Evolutionary conservation across 2,888 invertebrate species (phyloP), one percentile per base, ranked within the genome.

Genomic region (Nemoura dubitans): DNA sequence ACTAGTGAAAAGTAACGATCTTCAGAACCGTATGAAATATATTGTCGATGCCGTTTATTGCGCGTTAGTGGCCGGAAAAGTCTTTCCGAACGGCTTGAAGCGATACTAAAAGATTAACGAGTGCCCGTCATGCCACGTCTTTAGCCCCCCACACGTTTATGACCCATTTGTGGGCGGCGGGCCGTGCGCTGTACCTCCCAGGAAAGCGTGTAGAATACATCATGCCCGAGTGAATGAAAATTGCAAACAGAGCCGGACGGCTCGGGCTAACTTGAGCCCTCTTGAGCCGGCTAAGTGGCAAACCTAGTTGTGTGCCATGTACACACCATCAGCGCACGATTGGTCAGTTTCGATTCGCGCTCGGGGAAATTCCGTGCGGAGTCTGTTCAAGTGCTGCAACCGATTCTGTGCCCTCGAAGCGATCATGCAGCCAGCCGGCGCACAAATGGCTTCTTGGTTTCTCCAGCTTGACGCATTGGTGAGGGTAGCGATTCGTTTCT

Each of bases 31-130:
- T 21, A 16, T 59, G 6, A 59, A 59, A 59, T 59, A 59, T 21
- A 59, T 10, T 21, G 14, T 21, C 59, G 59, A 59, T 2, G 59
- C 59, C 59, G 59, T 59, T 59, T 59, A 36, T 36, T 36, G 36
- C 36, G 36, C 36, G 59, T 59, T 21, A 59, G 59, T 10, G 21
- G 59, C 59, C 16, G 59, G 59, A 59, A 21, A 59, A 21, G 59
- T 21, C 59, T 59, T 59, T 59, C 59, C 59, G 59, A 59, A 59
- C 21, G 59, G 59, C 59, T 59, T 14, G 59, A 59, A 59, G 59
- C 59, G 59, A 59, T 59, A 59, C 59, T 59, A 59, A 59, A 59
- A 59, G 59, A 59, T 59, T 59, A 59, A 59, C 59, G 59, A 59
- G 59, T 59, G 59, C 21, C 21, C 59, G 59, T 59, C 59, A 59